Base-by-base conservation (phyloP, 2,113 vertebrate genomes). In the Sorex fumeus region DNA sequence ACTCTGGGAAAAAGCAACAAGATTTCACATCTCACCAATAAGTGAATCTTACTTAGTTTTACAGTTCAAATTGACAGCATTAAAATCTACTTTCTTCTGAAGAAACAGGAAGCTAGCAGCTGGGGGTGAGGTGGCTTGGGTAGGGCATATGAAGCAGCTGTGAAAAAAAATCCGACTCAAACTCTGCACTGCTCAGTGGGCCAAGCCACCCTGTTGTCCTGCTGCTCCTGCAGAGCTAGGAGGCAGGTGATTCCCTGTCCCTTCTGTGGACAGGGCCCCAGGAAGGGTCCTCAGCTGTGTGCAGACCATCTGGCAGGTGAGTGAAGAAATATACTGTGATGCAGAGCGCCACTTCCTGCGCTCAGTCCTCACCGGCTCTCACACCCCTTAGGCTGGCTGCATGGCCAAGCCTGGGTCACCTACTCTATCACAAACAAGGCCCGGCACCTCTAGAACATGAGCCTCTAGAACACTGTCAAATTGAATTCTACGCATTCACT, bases 401-500 rank as follows among this genome's bases (percentile, higher is more conserved):
- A 88, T 2, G 53, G 50, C 89, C 89, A 75, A 34, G 82, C 80
- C 89, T 2, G 8, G 36, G 30, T 72, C 72, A 72, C 40, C 79
- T 45, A 43, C 47, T 92, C 12, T 28, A 70, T 25, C 87, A 47
- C 36, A 21, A 92, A 57, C 45, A 13, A 92, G 84, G 70, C 90
- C 92, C 5, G 66, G 78, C 85, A 81, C 92, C 75, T 90, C 94
- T 76, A 84, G 30, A 80, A 79, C 70, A 62, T 23, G 62, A 94
- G 87, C 90, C 87, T 96, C 86, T 69, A 83, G 82, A 93, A 95
- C 94, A 90, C 50, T 57, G 79, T 86, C 97, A 85, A 98, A 98
- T 53, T 94, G 94, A 97, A 97, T 96, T 98, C 97, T 98, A 97
- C 84, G 97, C 97, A 97, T 98, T 98, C 97, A 97, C 96, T 97